phyloP scores from a whole-genome alignment of 2,797 vertebrate genomes.

The Acipenser transmontanus region DNA sequence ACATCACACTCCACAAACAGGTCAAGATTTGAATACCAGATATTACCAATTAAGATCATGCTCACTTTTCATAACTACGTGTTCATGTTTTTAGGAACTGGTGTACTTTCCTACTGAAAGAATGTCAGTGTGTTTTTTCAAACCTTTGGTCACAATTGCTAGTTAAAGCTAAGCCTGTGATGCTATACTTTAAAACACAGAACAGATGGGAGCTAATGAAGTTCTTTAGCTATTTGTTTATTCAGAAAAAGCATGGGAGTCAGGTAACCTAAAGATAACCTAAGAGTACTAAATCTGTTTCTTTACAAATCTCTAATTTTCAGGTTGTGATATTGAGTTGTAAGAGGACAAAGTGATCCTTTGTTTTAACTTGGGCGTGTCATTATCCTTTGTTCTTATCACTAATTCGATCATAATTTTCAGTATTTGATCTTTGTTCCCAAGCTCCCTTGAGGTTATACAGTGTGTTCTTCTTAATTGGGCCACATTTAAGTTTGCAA shows the following conservation, averaged over 20 bases:
- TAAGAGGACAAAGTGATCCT: constrained; percentile 20
- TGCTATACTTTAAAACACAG: constrained; percentile 50
- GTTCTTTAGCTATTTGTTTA: constrained; percentile 34
- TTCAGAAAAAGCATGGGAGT: constrained; percentile 37
- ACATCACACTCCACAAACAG: no score
- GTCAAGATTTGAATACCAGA: no score
- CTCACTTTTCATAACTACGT: no score
- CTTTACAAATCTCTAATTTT: constrained; percentile 1
- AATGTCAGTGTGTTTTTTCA: no score
- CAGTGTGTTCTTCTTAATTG: no score
- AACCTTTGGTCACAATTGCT: no score
- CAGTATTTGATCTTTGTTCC: constrained; percentile 8
- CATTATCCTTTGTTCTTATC: constrained; percentile 24
- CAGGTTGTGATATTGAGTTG: constrained; percentile 5
- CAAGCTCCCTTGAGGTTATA: no score
- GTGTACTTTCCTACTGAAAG: no score
- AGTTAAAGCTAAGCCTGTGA: constrained; percentile 1
- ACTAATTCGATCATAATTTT: constrained; percentile 45
- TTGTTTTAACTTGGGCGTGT: constrained; percentile 24
- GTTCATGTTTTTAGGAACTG: no score
- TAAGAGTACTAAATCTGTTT: constrained; percentile 28
- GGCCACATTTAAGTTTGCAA: no score
- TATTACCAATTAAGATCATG: no score
- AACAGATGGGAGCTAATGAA: constrained; percentile 61
- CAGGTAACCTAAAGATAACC: constrained; percentile 36